Evolutionary conservation across 2,113 vertebrate genomes (phyloP).

Genomic region (Bungarus multicinctus): DNA sequence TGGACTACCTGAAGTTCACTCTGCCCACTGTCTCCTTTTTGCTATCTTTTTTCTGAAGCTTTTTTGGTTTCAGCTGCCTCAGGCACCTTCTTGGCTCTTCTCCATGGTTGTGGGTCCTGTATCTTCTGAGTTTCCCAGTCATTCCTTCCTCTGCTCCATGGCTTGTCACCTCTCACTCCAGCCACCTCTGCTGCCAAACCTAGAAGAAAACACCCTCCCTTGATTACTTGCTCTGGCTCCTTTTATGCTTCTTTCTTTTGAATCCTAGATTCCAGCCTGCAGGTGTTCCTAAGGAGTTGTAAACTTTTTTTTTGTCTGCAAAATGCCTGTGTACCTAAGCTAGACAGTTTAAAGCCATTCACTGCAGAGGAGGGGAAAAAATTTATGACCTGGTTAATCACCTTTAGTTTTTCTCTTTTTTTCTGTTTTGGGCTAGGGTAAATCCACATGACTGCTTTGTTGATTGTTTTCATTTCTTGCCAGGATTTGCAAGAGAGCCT

Average conservation of each 20-base stretch:
- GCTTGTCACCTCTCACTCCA: not conserved
- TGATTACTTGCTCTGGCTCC: not conserved
- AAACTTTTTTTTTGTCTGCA: not conserved
- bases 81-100: not conserved
- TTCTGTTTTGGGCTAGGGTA: not conserved
- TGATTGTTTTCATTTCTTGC: not conserved
- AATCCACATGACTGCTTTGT: not conserved
- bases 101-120: not conserved
- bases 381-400: not conserved
- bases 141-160: not conserved
- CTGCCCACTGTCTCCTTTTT: not conserved
- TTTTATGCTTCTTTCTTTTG: not conserved
- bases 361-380: accelerated
- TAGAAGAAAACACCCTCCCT: not conserved
- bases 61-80: not conserved
- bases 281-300: not conserved
- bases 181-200: not conserved
- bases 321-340: not conserved
- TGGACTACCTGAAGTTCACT: not conserved
- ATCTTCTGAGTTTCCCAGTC: not conserved
- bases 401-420: not conserved
- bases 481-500: not conserved
- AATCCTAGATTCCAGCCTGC: not conserved
- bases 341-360: not conserved
- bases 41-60: not conserved